Conservation (phyloP, 2,888 invertebrate genomes). For the Sinotaia quadrata region DNA sequence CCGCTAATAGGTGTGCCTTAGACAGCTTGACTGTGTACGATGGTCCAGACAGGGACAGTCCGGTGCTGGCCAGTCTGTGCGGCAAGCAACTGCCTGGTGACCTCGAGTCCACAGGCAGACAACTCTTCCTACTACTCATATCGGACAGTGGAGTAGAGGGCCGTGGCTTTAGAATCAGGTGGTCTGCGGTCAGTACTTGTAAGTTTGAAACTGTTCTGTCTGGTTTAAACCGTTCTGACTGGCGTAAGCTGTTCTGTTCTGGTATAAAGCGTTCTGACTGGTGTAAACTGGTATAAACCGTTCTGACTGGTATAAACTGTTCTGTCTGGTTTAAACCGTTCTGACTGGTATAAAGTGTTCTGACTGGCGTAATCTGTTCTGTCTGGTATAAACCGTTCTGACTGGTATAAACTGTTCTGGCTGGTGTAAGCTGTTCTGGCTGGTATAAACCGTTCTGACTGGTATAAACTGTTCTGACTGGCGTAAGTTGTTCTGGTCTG, state of each 20-base stretch:
- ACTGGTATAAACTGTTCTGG: too few relatives aligned
- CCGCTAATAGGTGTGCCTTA: constrained; percentile 2
- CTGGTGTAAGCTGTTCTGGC: too few relatives aligned
- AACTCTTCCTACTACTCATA: constrained; percentile 46
- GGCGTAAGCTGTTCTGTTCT: background rate
- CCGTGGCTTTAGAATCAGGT: constrained; percentile 49
- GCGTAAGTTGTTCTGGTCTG: too few relatives aligned
- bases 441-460: too few relatives aligned
- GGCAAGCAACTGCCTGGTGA: constrained; percentile 48
- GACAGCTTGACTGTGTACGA: constrained; percentile 32
- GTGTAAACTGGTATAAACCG: too few relatives aligned
- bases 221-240: too few relatives aligned
- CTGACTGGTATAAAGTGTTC: too few relatives aligned
- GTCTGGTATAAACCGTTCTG: too few relatives aligned
- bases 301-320: too few relatives aligned
- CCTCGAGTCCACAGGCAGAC: constrained; percentile 42
- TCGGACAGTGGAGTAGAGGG: constrained; percentile 43
- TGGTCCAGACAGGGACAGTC: constrained; percentile 10
- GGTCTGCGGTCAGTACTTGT: constrained; percentile 33
- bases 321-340: too few relatives aligned
- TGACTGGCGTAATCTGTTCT: too few relatives aligned
- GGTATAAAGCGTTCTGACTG: background rate
- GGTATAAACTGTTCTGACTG: too few relatives aligned
- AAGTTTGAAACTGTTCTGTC: constrained; percentile 2
- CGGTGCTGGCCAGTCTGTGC: constrained; percentile 41